Conservation (phyloP, 2,113 vertebrate genomes). For the Leuciscus idus region DNA sequence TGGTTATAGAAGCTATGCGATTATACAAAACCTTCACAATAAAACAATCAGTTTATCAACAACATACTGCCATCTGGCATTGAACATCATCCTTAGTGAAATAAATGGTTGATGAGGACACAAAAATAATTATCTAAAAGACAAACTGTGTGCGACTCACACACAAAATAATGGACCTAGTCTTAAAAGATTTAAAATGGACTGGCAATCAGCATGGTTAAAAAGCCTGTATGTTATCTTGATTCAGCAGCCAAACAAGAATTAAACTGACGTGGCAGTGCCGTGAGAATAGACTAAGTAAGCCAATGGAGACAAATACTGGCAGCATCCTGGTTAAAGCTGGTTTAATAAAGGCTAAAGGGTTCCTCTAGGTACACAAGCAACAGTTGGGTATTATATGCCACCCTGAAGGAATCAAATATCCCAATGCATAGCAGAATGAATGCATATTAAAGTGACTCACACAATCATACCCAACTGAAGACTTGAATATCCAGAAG, state of each 20-base stretch:
- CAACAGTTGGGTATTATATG: not conserved
- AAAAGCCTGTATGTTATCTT: conserved; percentile 8
- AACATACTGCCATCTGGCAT: conserved; percentile 1
- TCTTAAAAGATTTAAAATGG: conserved; percentile 1
- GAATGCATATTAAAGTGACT: not conserved
- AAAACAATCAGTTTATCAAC: not conserved
- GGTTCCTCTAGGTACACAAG: conserved; percentile 13
- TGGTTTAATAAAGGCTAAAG: conserved; percentile 17
- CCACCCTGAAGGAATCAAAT: not conserved
- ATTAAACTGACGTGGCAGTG: conserved; percentile 32
- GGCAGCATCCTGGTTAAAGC: conserved; percentile 33
- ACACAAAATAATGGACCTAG: not conserved
- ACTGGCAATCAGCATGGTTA: conserved; percentile 14
- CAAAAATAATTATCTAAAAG: not conserved
- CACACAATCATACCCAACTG: conserved; percentile 11
- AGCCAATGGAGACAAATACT: conserved; percentile 36
- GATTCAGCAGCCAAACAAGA: conserved; percentile 25
- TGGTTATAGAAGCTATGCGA: not conserved
- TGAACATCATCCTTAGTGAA: not conserved
- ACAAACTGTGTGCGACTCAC: not conserved
- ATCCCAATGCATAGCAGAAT: not conserved
- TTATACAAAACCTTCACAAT: not conserved
- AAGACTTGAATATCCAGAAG: conserved; percentile 10
- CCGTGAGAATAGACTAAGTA: conserved; percentile 24
- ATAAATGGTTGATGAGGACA: conserved; percentile 10